These are phyloP conservation scores for Lucifuga dentata DNA, from an alignment of 2,113 vertebrate genomes.

Conservation along the genomic window DNA sequence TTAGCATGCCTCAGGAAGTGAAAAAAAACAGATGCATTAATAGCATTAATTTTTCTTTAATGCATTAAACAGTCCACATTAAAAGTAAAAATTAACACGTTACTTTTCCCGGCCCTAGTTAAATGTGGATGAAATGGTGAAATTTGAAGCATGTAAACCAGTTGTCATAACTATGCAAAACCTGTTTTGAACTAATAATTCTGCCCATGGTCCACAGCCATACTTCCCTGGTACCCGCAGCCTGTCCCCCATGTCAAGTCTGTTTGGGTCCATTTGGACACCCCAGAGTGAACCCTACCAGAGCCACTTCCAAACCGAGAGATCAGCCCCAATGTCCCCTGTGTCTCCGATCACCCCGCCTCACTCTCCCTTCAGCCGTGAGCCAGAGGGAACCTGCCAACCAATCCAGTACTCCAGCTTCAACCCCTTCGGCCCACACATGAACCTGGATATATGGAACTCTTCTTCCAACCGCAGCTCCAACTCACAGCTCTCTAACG, in stretches of 20 bases:
- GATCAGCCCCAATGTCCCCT: conserved; percentile 81
- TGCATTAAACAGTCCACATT: too few relatives aligned
- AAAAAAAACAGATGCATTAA: too few relatives aligned
- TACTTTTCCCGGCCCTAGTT: too few relatives aligned
- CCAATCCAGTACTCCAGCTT: conserved; percentile 92
- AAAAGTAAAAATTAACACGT: too few relatives aligned
- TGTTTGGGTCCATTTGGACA: conserved; percentile 99
- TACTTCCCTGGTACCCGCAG: conserved; percentile 97
- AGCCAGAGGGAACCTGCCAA: conserved; percentile 86
- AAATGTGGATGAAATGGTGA: too few relatives aligned
- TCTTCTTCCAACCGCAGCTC: conserved; percentile 90
- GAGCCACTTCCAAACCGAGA: conserved; percentile 87
- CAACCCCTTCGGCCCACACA: conserved; percentile 95
- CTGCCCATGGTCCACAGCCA: conserved; percentile 78
- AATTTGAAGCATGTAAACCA: too few relatives aligned
- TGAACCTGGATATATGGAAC: conserved; percentile 99
- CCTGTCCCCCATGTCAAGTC: conserved; percentile 97
- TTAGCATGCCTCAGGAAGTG: too few relatives aligned
- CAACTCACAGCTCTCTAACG: conserved; percentile 93
- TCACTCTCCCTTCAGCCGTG: conserved; percentile 85
- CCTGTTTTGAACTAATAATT: not conserved
- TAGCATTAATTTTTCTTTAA: too few relatives aligned
- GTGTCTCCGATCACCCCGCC: conserved; percentile 82
- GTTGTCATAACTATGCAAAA: not conserved
- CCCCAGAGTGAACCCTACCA: conserved; percentile 93